Percentiles rank a stretch among this genome's conserved stretches.
Evolutionary conservation across 2,888 invertebrate species (phyloP).

Genomic region (Desoria tigrina): DNA sequence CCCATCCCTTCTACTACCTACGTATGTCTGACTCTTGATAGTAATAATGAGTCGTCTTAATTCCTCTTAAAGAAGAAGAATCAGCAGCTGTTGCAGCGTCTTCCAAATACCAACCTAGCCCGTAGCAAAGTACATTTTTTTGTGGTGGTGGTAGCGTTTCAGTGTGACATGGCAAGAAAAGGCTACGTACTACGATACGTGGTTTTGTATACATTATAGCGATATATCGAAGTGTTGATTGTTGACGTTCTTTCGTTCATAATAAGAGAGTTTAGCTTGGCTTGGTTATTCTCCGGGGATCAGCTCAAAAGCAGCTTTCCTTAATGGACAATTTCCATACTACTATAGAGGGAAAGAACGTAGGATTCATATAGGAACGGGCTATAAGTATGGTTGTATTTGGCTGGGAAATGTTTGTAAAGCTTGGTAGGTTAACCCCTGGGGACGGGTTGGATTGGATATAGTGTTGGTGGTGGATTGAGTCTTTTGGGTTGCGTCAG

Average conservation of each 20-base stretch:
- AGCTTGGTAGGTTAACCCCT: conserved; percentile 10
- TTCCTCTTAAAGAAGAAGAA: too few species aligned
- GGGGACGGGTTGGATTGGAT: conserved; percentile 3
- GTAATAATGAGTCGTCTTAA: too few species aligned
- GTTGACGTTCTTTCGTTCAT: conserved; percentile 1
- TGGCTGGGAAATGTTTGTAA: not conserved
- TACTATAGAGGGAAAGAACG: not conserved
- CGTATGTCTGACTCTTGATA: too few species aligned
- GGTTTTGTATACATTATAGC: too few species aligned
- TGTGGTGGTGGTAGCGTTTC: too few species aligned
- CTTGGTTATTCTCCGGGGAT: conserved; percentile 13
- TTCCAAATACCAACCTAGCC: too few species aligned
- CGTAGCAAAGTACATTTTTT: too few species aligned
- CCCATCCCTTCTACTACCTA: too few species aligned
- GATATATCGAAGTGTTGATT: conserved; percentile 13
- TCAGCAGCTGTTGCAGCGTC: too few species aligned
- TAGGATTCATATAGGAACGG: not conserved
- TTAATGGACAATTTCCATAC: conserved; percentile 22
- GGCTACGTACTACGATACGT: not conserved
- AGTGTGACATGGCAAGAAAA: not conserved
- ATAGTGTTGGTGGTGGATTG: conserved; percentile 9
- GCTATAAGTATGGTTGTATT: too few species aligned
- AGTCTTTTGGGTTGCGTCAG: conserved; percentile 34
- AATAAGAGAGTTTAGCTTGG: not conserved
- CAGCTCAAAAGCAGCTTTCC: conserved; percentile 7